Base-by-base conservation (phyloP, 2,113 vertebrate species). In the Gnathonemus longibarbis region DNA sequence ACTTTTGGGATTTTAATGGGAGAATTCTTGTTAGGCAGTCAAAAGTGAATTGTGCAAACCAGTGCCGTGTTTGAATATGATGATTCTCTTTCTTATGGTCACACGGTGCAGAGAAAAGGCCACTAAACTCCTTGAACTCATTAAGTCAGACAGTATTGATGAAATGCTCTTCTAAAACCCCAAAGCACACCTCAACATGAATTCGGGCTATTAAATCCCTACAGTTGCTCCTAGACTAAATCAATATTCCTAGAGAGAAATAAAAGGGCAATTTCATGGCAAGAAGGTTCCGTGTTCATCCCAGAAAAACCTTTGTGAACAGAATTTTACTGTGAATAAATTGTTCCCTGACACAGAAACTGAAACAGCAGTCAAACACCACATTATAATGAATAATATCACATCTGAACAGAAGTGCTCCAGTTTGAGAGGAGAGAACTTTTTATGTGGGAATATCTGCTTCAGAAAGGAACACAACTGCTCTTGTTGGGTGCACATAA, bases 171-270 rank as follows among this genome's bases (percentile, higher is more conserved):
- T 87, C 50, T 87, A 56, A 53, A 87, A 21, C 24, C 85, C n/a
- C 1, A 11, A 80, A 49, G 35, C 46, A 11, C 49, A 53, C 88
- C 46, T 89, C n/a, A 39, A 53, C 8, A 45, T 50, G 27, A 24
- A 52, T 27, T 52, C 1, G 21, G 74, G 9, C 31, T 48, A n/a
- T 80, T 45, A 80, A 83, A 52, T 84, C 45, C 7, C 85, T 35
- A 87, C 49, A 87, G 85, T 56, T 87, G 15, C 31, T 52, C 50
- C 46, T 48, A 53, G 50, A 87, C 24, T 53, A 53, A 87, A 87
- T 87, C 85, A 56, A 87, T 87, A 87, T 87, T 35, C 85, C 85
- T 87, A 87, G 24, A 84, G 19, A n/a, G 35, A 53, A 87, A 87
- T 50, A 87, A 52, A 87, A n/a, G 21, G 15, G 48, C 17, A 50